Evolutionary conservation across 2,888 invertebrate genomes (phyloP).

Genomic region (Yponomeuta sedellus): DNA sequence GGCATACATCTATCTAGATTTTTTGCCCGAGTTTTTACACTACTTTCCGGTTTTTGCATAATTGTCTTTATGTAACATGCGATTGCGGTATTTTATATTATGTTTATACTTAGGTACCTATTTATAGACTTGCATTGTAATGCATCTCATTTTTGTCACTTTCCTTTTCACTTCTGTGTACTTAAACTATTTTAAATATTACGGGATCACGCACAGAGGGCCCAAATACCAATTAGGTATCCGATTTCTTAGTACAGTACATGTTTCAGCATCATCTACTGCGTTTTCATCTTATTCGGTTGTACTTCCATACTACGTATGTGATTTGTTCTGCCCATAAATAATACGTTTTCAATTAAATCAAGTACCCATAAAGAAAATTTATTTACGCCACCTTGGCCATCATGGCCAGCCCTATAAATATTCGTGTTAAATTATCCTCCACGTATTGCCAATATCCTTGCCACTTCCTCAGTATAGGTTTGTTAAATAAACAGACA

Average conservation of each 20-base stretch:
- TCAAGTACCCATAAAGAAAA: background rate
- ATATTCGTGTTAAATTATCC: background rate
- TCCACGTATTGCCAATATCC: background rate
- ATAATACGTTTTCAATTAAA: background rate
- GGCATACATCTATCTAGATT: background rate
- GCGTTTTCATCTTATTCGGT: background rate
- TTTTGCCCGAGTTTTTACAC: background rate
- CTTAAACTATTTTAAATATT: too few relatives aligned
- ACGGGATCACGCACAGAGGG: too few relatives aligned
- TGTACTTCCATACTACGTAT: background rate
- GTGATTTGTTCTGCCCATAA: background rate
- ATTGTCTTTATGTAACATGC: background rate
- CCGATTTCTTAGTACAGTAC: background rate
- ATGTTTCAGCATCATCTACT: background rate
- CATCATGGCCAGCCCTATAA: background rate
- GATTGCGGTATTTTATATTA: background rate
- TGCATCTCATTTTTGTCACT: too few relatives aligned
- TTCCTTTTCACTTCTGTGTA: too few relatives aligned
- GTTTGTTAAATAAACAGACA: too few relatives aligned
- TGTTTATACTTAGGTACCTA: background rate
- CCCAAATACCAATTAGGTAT: background rate
- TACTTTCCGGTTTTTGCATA: background rate
- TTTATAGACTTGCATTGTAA: too few relatives aligned
- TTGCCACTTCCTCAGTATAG: background rate
- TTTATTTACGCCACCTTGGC: background rate